Base-by-base conservation (phyloP, 2,888 invertebrate genomes). In the Cryptocephalus primarius region DNA sequence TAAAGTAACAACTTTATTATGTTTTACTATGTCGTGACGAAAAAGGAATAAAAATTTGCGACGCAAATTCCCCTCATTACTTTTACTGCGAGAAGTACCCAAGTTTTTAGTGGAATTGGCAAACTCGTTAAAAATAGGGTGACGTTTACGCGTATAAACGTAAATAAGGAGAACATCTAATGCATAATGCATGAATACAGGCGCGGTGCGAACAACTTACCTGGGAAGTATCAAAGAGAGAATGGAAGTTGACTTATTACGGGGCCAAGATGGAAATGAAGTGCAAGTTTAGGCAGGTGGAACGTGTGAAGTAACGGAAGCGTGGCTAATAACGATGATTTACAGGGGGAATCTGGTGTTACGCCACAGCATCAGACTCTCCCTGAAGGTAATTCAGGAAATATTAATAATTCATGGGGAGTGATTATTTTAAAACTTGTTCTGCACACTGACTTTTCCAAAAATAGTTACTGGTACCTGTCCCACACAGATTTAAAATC, bases 101-200 rank as follows among this genome's bases (percentile, higher is more conserved):
- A 56, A 56, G 47, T 52, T 52, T 52, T 47, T 48, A 49, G 44
- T 46, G 48, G 45, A 49, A 49, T 49, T 47, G 47, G 44, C 44
- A 41, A 49, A 52, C 46, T 52, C 49, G 47, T 52, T 55, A 60
- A 59, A 65, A 68, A 67, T 66, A 62, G 63, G 65, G 64, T 63
- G 62, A 62, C 63, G 63, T 67, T 67, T 64, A 62, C 63, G 60
- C 61, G 60, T 66, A 63, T 55, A 67, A 59, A 63, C 64, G 65
- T 67, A 67, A 67, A 66, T 67, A 67, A 68, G 66, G 66, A 65
- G 22, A 68, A 67, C 67, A 65, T 64, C 63, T 60, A 60, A 68
- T 70, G 68, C 66, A 70, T 70, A 62, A 69, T 67, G 64, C 66
- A 70, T 69, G 66, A 68, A 58, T 48, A 40, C 31, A 31, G 31